phyloP scores from a whole-genome alignment of 2,797 vertebrate species.

The Anabas testudineus region DNA sequence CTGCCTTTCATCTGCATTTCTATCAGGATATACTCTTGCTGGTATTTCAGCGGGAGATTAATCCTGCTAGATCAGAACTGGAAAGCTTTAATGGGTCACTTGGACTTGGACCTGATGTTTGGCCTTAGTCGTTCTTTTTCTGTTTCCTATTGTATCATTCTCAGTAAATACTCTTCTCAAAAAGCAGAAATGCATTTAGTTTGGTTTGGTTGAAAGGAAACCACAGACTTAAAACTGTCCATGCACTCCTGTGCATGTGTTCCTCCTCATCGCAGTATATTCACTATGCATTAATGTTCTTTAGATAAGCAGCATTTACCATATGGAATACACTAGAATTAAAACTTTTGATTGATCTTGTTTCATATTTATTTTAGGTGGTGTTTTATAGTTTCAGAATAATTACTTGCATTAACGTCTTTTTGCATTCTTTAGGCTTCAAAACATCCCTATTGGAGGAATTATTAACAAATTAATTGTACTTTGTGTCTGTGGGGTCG shows the following conservation, averaged over 20 bases:
- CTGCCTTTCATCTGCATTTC: conserved; percentile 21
- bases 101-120: conserved; percentile 10
- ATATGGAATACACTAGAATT: background rate
- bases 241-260: too few relatives aligned
- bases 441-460: conserved; percentile 6
- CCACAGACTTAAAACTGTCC: background rate
- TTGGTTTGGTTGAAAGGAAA: background rate
- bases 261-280: background rate
- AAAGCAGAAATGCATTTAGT: background rate
- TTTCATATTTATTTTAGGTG: background rate
- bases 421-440: conserved; percentile 1
- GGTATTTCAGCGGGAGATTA: conserved; percentile 4
- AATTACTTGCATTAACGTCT: conserved; percentile 18
- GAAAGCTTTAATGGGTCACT: background rate
- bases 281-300: background rate
- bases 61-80: background rate
- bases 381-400: background rate
- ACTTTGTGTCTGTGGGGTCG: conserved; percentile 2
- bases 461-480: too few relatives aligned
- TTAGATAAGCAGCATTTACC: conserved; percentile 3
- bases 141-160: background rate
- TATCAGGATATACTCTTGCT: conserved; percentile 3
- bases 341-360: conserved; percentile 1
- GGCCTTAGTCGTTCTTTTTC: conserved; percentile 3
- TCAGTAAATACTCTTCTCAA: background rate